phyloP scores from a whole-genome alignment of 2,888 invertebrate species.

The Lasiommata megera region DNA sequence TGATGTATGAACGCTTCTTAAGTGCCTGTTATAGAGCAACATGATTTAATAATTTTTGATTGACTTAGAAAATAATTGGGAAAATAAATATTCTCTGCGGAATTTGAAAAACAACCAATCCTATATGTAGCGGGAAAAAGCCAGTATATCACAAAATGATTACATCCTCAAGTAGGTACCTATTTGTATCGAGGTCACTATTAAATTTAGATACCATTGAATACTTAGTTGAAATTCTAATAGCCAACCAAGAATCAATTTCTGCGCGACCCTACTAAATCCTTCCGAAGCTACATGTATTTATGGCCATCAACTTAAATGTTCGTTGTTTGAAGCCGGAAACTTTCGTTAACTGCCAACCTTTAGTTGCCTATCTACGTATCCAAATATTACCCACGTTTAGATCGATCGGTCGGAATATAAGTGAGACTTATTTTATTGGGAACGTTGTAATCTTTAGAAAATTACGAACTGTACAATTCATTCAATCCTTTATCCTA shows the following conservation, averaged over 20 bases:
- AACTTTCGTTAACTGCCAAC: conserved; percentile 24
- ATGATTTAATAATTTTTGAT: too few species aligned
- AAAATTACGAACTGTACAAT: too few species aligned
- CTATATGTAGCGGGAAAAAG: too few species aligned
- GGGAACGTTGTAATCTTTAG: too few species aligned
- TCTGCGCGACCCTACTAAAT: conserved; percentile 30
- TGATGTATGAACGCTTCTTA: too few species aligned
- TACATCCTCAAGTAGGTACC: too few species aligned
- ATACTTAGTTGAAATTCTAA: conserved; percentile 26
- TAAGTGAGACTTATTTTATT: neutral
- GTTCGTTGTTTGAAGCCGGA: conserved; percentile 29
- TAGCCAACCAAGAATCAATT: conserved; percentile 30
- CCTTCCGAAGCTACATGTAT: conserved; percentile 29
- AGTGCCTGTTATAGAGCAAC: too few species aligned
- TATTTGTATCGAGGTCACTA: neutral
- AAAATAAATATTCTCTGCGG: too few species aligned
- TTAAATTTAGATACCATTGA: neutral
- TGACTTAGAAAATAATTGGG: too few species aligned
- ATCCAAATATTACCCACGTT: neutral
- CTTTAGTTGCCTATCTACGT: conserved; percentile 20
- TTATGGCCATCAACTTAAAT: conserved; percentile 33
- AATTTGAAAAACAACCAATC: too few species aligned
- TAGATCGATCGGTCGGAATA: neutral
- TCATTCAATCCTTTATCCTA: too few species aligned
- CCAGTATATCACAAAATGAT: too few species aligned